phyloP scores from a whole-genome alignment of 2,113 vertebrate genomes.

The Poeciliopsis turrubarensis region DNA sequence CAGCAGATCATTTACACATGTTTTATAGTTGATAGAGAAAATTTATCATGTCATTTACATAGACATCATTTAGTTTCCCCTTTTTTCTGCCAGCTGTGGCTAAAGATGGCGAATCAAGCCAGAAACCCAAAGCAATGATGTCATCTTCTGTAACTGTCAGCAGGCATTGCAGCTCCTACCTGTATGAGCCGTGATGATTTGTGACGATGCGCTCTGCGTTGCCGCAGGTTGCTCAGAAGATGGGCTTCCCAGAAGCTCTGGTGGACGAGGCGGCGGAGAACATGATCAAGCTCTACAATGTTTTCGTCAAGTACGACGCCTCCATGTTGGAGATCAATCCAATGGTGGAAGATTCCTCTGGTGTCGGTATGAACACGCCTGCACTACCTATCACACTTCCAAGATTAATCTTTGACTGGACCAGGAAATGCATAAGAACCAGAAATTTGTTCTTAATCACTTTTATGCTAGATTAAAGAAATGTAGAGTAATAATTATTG shows the following conservation, averaged over 20 bases:
- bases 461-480: no score
- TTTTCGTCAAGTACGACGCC: slow-evolving; percentile 97
- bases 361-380: slow-evolving; percentile 82
- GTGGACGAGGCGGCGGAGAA: slow-evolving; percentile 92
- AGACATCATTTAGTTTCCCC: background rate
- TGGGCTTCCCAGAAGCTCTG: slow-evolving; percentile 92
- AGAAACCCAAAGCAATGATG: background rate
- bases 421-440: background rate
- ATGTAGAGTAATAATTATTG: background rate
- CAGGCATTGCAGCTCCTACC: no score
- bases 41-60: no score
- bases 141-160: background rate
- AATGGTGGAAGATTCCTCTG: slow-evolving; percentile 97
- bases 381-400: background rate
- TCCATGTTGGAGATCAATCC: slow-evolving; percentile 99
- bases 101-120: background rate
- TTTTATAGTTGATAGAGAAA: background rate
- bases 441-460: no score
- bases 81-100: background rate
- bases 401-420: background rate
- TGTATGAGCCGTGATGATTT: background rate
- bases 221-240: slow-evolving; percentile 91
- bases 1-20: no score
- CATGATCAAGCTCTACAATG: slow-evolving; percentile 94
- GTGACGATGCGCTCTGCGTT: background rate